Evolutionary conservation across 2,888 invertebrate genomes (phyloP), one percentile per base, ranked within the genome.

Genomic region (Neocrepidodera transversa): DNA sequence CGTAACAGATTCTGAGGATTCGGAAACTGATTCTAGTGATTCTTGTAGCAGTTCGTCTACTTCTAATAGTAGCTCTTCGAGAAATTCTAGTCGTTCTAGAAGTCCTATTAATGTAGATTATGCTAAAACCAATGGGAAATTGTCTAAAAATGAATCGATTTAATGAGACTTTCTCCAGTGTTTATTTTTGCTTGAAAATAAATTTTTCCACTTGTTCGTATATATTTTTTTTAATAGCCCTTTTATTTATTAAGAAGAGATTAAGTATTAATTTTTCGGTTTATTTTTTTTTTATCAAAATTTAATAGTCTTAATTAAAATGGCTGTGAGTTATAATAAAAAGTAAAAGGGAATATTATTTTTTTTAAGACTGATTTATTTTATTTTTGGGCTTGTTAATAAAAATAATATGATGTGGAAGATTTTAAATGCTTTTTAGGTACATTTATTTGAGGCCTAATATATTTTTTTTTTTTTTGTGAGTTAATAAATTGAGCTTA

Each of bases 1-100:
- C 8, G 49, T 32, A 14, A 69, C 72, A 17, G 77, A 77, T 63
- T 78, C 78, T 7, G 79, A 78, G 63, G 87, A 87, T 74, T 87
- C 87, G 2, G 87, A 78, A 62, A 78, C 78, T 10, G 78, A 78
- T 64, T 78, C 78, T 1, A 77, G 77, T 66, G 77, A 77, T 66
- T 75, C 77, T 13, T 77, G 78, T 61, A 77, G 77, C 68, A 77
- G 76, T 58, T 68, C 70, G 40, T 68, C 71, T 11, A 55, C 63
- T 14, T 65, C 68, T 0, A 68, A 67, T 38, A 68, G 68, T 43
- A 68, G 64, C 40, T 43, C 42, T 1, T 40, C 51, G 8, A 68
- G 67, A 40, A 69, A 67, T 56, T 62, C 67, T 2, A 66, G 66
- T 28, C 62, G 63, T 16, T 49, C 66, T 42, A 43, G 55, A 23